A percentile compares a stretch with the other conserved stretches of the same genome.
These are phyloP conservation scores for Hippocampus abdominalis DNA, from an alignment of 2,113 vertebrate species.

Conservation along the genomic window DNA sequence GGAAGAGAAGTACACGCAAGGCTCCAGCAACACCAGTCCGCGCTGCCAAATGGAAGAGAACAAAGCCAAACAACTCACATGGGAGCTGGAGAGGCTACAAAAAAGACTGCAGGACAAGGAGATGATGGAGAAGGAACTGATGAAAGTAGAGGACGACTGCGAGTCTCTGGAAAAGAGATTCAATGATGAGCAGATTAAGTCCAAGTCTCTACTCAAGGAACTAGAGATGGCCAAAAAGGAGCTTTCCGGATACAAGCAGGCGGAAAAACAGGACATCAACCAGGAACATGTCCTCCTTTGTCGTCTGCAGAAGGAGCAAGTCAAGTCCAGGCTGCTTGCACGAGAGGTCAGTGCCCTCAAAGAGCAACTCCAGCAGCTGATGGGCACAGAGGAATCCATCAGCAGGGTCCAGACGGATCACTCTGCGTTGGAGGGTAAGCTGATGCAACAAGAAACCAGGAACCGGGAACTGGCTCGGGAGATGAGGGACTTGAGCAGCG, in stretches of 20 bases:
- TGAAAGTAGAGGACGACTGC: conserved; percentile 86
- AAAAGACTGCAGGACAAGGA: conserved; percentile 88
- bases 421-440: conserved; percentile 82
- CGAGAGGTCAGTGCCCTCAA: conserved; percentile 88
- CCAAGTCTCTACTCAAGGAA: conserved; percentile 79
- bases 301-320: conserved; percentile 89
- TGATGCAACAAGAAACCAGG: conserved; percentile 86
- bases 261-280: conserved; percentile 85
- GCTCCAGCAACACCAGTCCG: conserved; percentile 66
- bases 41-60: conserved; percentile 84
- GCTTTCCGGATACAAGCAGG: conserved; percentile 83
- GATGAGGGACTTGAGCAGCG: conserved; percentile 84
- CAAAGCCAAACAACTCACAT: conserved; percentile 89
- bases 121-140: conserved; percentile 83
- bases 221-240: conserved; percentile 83
- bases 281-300: conserved; percentile 87
- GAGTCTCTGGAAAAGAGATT: conserved; percentile 83
- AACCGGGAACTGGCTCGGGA: conserved; percentile 88
- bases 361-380: conserved; percentile 89
- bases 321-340: conserved; percentile 85
- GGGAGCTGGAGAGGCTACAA: conserved; percentile 86
- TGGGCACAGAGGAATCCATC: conserved; percentile 85
- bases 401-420: conserved; percentile 84
- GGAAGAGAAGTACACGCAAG: conserved; percentile 78
- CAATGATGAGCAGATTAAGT: conserved; percentile 78